These are phyloP conservation scores for Cercopithecus mona DNA, from an alignment of 2,113 vertebrate genomes.

Conservation along the genomic window DNA sequence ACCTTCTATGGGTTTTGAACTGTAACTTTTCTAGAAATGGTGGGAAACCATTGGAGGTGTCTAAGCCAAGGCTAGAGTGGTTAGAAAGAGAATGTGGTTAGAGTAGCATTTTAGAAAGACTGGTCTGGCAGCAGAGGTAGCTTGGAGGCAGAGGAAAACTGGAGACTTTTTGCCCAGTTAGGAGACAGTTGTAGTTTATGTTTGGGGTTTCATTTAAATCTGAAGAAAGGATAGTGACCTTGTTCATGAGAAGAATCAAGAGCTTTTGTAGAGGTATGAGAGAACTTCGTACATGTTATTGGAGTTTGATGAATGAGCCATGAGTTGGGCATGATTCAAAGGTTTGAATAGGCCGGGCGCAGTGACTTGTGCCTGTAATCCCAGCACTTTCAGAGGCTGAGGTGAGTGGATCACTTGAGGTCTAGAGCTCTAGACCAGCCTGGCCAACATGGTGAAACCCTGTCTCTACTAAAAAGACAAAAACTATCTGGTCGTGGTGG, in stretches of 20 bases:
- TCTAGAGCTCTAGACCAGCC: no score
- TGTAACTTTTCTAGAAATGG: background rate
- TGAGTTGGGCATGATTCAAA: constrained; percentile 24
- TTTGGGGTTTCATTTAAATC: constrained; percentile 29
- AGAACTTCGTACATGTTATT: background rate
- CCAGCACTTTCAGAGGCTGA: no score
- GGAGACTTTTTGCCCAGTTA: background rate
- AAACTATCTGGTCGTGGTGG: no score
- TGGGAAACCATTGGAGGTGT: background rate
- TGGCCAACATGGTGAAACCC: no score
- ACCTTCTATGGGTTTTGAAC: background rate
- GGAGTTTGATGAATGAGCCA: constrained; percentile 21
- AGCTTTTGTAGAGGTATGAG: background rate
- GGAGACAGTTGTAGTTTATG: background rate
- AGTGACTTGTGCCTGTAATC: background rate
- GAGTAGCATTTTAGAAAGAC: background rate
- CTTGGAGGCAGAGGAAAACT: background rate
- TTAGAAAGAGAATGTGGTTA: background rate
- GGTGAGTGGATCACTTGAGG: no score
- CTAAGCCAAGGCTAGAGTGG: background rate
- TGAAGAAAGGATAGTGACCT: background rate
- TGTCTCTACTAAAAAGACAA: no score
- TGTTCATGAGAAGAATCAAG: background rate
- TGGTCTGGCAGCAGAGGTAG: background rate
- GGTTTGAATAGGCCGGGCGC: background rate